These are phyloP conservation scores for Drosophila paucipuncta DNA, from an alignment of 2,888 invertebrate genomes.

Conservation along the genomic window DNA sequence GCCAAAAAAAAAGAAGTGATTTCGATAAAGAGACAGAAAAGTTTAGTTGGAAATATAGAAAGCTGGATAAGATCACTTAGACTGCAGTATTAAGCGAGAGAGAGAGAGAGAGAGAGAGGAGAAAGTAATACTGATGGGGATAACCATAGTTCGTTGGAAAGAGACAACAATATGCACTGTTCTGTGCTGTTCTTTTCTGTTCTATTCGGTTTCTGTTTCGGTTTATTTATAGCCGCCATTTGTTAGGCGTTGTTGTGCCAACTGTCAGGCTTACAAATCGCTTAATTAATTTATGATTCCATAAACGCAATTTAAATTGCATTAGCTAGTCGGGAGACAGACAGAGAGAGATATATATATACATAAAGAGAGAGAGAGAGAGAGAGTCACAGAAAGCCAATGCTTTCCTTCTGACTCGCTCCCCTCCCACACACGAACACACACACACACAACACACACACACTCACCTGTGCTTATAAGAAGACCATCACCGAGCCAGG, in stretches of 20 bases:
- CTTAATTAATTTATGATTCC: constrained; percentile 78
- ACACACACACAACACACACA: not conserved
- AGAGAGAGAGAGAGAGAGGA: not conserved
- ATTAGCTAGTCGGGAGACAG: constrained; percentile 41
- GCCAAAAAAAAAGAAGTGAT: not conserved
- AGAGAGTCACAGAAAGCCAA: not conserved
- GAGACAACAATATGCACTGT: constrained; percentile 6
- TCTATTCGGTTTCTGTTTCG: constrained; percentile 1
- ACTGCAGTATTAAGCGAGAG: not conserved
- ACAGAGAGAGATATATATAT: not conserved
- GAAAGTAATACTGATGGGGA: not conserved
- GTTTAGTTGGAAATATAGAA: not conserved
- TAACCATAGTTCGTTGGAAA: constrained; percentile 9
- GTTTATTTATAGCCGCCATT: constrained; percentile 71
- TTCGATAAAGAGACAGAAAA: not conserved
- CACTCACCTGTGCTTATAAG: constrained; percentile 90
- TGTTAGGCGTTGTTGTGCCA: constrained; percentile 67
- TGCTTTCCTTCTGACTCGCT: not conserved
- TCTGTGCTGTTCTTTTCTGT: not conserved
- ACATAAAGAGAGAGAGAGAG: not conserved
- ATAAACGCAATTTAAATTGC: constrained; percentile 67
- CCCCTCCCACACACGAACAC: not conserved
- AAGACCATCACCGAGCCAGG: constrained; percentile 93
- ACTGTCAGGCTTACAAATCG: constrained; percentile 72
- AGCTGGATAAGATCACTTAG: not conserved